phyloP scores from a whole-genome alignment of 2,888 invertebrate genomes.

The Brassicogethes aeneus region DNA sequence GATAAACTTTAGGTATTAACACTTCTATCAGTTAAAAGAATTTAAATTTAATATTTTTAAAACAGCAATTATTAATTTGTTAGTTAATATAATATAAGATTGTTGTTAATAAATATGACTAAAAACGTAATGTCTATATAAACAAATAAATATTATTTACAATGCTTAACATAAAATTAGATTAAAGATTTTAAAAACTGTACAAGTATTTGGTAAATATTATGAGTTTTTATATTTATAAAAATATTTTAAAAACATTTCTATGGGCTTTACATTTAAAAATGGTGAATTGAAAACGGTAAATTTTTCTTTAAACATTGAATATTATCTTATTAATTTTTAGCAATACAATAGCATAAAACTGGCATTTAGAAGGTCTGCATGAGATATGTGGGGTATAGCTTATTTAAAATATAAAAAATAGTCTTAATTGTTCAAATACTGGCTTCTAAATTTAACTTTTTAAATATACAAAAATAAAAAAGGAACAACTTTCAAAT shows the following conservation, averaged over 20 bases:
- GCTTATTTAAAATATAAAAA: too few relatives aligned
- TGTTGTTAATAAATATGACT: conserved; percentile 16
- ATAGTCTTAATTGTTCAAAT: conserved; percentile 8
- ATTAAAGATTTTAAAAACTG: conserved; percentile 13
- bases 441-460: conserved; percentile 15
- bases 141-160: conserved; percentile 20
- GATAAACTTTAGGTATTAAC: too few relatives aligned
- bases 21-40: neutral
- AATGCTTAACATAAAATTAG: conserved; percentile 10
- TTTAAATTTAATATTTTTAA: neutral
- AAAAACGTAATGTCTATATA: conserved; percentile 4
- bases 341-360: conserved; percentile 4
- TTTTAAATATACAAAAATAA: conserved; percentile 9
- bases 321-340: too few relatives aligned
- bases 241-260: too few relatives aligned
- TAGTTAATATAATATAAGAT: conserved; percentile 6
- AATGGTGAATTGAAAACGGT: too few relatives aligned
- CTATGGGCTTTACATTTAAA: too few relatives aligned
- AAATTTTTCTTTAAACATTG: too few relatives aligned
- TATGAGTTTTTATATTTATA: too few relatives aligned
- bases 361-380: neutral
- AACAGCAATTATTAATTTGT: conserved; percentile 1
- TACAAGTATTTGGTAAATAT: conserved; percentile 17
- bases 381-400: neutral
- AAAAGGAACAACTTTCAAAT: conserved; percentile 15